Percentiles rank a stretch among this genome's conserved stretches.
These are phyloP conservation scores for Brachymystax lenok DNA, from an alignment of 2,797 vertebrate genomes.

Conservation along the genomic window DNA sequence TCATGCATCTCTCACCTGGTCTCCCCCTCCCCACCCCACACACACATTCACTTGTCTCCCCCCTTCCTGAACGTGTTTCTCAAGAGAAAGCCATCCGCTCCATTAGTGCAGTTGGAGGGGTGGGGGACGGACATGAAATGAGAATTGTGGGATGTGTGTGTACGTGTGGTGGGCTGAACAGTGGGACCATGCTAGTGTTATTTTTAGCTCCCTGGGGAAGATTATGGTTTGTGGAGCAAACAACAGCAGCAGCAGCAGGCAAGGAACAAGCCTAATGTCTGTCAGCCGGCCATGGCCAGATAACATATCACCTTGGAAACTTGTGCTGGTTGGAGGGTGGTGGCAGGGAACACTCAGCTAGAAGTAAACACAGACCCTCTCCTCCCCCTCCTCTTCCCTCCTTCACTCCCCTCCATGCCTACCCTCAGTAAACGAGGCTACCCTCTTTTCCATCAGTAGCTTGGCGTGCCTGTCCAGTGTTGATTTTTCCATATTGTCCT, in stretches of 20 bases:
- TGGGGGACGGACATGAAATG: not conserved
- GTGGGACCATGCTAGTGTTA: not conserved
- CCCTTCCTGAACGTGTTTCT: too few relatives aligned
- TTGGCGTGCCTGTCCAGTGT: too few relatives aligned
- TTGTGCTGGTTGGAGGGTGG: not conserved
- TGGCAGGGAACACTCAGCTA: not conserved
- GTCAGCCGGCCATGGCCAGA: conserved; percentile 3
- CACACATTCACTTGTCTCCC: too few relatives aligned
- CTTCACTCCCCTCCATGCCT: not conserved
- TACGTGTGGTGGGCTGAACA: not conserved
- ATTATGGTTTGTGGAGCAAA: conserved; percentile 5
- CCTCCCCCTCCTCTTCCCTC: not conserved
- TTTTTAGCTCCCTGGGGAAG: conserved; percentile 9
- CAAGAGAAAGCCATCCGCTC: too few relatives aligned
- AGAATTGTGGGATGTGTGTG: not conserved
- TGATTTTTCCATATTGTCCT: too few relatives aligned
- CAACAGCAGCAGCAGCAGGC: not conserved
- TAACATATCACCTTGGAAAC: conserved; percentile 4
- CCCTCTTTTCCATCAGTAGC: too few relatives aligned
- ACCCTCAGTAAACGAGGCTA: not conserved
- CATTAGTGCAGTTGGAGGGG: too few relatives aligned
- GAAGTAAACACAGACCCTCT: not conserved
- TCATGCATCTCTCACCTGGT: too few relatives aligned
- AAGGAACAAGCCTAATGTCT: not conserved
- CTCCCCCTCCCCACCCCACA: too few relatives aligned